Percentiles rank a stretch among this genome's conserved stretches.
These are phyloP conservation scores for Ctenopoma kingsleyae DNA, from an alignment of 2,797 vertebrate genomes.

Conservation along the genomic window DNA sequence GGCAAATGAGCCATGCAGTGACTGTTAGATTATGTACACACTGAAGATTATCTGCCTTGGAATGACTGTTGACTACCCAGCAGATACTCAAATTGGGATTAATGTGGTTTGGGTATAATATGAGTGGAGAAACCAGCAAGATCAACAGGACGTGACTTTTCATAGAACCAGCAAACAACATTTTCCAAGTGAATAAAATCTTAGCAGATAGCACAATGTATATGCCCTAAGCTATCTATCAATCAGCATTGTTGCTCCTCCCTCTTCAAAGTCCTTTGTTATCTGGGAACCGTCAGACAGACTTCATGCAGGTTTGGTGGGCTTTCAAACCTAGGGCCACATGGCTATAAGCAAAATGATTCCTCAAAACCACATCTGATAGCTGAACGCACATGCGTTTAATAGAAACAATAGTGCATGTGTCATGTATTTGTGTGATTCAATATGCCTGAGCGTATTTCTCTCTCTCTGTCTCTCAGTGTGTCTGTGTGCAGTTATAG, in stretches of 20 bases:
- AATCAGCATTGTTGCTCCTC: slow-evolving; percentile 46
- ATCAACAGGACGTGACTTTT: slow-evolving; percentile 51
- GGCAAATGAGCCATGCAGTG: slow-evolving; percentile 25
- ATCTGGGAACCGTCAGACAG: slow-evolving; percentile 54
- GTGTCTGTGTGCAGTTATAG: slow-evolving; percentile 28
- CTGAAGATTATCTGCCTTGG: slow-evolving; percentile 48
- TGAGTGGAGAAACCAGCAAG: slow-evolving; percentile 44
- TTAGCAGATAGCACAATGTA: slow-evolving; percentile 46
- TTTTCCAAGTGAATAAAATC: slow-evolving; percentile 48
- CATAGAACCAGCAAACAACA: slow-evolving; percentile 32
- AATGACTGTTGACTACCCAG: slow-evolving; percentile 55
- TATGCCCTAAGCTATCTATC: slow-evolving; percentile 44
- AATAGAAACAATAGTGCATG: slow-evolving; percentile 34
- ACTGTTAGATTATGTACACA: slow-evolving; percentile 23
- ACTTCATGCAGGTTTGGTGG: slow-evolving; percentile 50
- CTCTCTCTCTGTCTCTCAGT: background rate
- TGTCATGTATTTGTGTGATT: slow-evolving; percentile 35
- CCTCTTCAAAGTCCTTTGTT: slow-evolving; percentile 56
- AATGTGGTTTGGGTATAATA: slow-evolving; percentile 43
- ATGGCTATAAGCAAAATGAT: slow-evolving; percentile 58
- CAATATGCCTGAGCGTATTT: slow-evolving; percentile 8
- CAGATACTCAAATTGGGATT: slow-evolving; percentile 58
- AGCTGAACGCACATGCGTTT: slow-evolving; percentile 52
- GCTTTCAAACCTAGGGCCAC: slow-evolving; percentile 52
- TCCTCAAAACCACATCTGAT: slow-evolving; percentile 61